A percentile compares a stretch with the other conserved stretches of the same genome.
Evolutionary conservation across 1,140 invertebrate genomes (phyloP).

Genomic region (Macrotrachela quadricornifera): DNA sequence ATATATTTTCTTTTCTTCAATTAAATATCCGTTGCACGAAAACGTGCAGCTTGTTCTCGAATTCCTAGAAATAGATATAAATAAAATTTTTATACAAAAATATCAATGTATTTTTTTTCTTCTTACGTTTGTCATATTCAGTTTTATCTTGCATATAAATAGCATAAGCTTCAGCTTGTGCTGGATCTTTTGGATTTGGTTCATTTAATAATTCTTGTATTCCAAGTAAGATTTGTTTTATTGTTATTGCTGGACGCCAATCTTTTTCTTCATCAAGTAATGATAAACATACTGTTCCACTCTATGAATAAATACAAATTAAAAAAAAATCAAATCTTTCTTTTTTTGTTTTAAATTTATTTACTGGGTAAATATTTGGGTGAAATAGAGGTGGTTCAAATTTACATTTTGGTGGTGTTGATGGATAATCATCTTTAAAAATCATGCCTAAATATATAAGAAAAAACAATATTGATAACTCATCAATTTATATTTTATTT

Average conservation of each 20-base stretch:
- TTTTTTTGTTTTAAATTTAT: too few relatives aligned
- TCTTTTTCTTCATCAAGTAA: constrained; percentile 96
- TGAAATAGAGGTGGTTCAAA: constrained; percentile 98
- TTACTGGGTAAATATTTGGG: constrained; percentile 93
- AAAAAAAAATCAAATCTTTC: too few relatives aligned
- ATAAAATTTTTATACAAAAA: too few relatives aligned
- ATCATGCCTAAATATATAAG: constrained; percentile 61
- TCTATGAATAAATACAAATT: too few relatives aligned
- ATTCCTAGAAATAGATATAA: too few relatives aligned
- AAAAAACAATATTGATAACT: too few relatives aligned
- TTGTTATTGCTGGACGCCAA: constrained; percentile 96
- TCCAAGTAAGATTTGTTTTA: constrained; percentile 92
- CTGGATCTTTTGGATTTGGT: constrained; percentile 96
- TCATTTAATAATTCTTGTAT: constrained; percentile 96
- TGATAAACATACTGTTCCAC: constrained; percentile 81
- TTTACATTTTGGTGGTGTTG: constrained; percentile 96
- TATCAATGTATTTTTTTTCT: too few relatives aligned
- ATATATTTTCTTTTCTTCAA: too few relatives aligned
- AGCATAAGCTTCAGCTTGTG: constrained; percentile 96
- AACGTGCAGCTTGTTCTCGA: too few relatives aligned
- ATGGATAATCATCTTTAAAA: constrained; percentile 99
- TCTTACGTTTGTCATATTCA: too few relatives aligned
- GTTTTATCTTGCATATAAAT: constrained; percentile 55
- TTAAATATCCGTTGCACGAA: too few relatives aligned
- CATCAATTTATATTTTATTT: too few relatives aligned